Conservation (phyloP, 1,140 invertebrate genomes). For the Hycleus cichorii region DNA sequence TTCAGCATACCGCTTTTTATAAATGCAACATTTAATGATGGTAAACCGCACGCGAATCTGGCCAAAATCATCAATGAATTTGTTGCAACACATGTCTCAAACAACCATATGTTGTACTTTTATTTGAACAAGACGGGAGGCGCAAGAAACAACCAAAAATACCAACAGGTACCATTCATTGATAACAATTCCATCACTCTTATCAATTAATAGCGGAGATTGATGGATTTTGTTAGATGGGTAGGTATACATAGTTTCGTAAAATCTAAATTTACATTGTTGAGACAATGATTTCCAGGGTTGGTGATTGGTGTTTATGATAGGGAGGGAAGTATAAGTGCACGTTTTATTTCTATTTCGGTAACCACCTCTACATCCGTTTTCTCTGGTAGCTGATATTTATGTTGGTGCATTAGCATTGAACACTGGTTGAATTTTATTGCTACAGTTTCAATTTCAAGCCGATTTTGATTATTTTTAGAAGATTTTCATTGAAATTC, state of each 20-base stretch:
- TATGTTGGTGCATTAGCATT: constrained; percentile 16
- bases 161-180: not conserved
- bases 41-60: constrained; percentile 12
- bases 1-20: constrained; percentile 6
- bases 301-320: constrained; percentile 17
- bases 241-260: no score
- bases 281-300: constrained; percentile 12
- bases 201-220: no score
- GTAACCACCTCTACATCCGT: constrained; percentile 21
- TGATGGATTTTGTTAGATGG: no score
- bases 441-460: not conserved
- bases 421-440: constrained; percentile 7
- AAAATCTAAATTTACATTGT: no score
- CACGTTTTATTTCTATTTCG: constrained; percentile 18
- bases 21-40: not conserved
- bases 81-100: constrained; percentile 2
- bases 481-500: not conserved
- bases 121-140: not conserved
- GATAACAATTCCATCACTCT: no score
- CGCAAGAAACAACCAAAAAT: not conserved
- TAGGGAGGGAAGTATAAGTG: constrained; percentile 4
- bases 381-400: constrained; percentile 6
- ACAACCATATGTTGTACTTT: not conserved
- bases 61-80: constrained; percentile 9
- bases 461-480: not conserved